Conservation (phyloP, 2,113 vertebrate species). For the Boulengeromyrus knoepffleri region DNA sequence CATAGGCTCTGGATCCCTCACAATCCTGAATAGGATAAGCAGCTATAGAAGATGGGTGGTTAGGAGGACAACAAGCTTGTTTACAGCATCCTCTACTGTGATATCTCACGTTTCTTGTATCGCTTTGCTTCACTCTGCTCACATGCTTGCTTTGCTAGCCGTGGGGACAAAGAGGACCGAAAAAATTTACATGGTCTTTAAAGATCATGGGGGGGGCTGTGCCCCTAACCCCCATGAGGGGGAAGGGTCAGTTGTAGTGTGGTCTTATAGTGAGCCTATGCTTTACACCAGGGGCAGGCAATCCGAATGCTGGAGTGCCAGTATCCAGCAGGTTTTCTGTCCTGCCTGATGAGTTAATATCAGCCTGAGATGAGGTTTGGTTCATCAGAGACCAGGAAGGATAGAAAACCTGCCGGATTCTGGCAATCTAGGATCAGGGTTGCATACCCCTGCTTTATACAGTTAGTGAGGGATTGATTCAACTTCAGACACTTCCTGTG, state of each 20-base stretch:
- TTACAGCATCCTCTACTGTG: neutral
- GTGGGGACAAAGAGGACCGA: neutral
- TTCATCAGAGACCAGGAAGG: neutral
- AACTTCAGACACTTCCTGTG: neutral
- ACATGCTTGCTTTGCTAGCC: neutral
- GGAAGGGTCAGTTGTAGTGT: neutral
- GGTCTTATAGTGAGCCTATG: neutral
- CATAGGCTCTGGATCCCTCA: too few relatives aligned
- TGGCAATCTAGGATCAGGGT: neutral
- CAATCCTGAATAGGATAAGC: neutral
- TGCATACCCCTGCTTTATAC: neutral
- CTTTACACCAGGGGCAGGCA: neutral
- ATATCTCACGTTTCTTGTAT: neutral
- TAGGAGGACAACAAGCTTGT: neutral
- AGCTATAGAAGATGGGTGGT: neutral
- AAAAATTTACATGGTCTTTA: neutral
- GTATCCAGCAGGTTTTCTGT: neutral
- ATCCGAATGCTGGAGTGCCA: neutral
- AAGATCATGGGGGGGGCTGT: neutral
- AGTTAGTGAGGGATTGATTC: neutral
- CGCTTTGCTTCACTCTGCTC: neutral
- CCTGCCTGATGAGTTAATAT: neutral
- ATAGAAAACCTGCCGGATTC: neutral
- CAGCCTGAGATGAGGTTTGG: neutral
- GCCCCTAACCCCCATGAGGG: neutral